These are phyloP conservation scores for Teleopsis dalmanni DNA, from an alignment of 1,140 invertebrate species.

Conservation along the genomic window DNA sequence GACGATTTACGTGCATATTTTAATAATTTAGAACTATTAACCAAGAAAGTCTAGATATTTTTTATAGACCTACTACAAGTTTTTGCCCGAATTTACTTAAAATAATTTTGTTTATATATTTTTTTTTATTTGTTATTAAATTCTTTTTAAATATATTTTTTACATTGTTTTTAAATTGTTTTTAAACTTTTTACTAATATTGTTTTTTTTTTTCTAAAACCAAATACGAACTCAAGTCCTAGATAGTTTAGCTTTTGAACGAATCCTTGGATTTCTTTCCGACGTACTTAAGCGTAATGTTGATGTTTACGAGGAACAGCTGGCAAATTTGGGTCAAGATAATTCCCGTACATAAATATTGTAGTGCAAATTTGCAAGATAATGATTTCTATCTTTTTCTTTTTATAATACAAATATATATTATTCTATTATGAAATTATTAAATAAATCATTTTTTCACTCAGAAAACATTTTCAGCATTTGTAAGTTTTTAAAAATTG, in stretches of 20 bases:
- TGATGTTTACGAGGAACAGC: constrained; percentile 12
- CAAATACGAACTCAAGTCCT: constrained; percentile 22
- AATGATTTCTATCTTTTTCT: neutral
- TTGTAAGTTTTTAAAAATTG: no score
- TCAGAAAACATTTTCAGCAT: no score
- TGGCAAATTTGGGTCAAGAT: constrained; percentile 9
- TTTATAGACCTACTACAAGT: neutral
- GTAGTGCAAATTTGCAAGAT: neutral
- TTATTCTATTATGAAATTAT: neutral
- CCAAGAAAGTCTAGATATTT: neutral
- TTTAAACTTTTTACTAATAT: neutral
- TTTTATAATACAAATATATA: neutral
- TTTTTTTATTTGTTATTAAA: neutral
- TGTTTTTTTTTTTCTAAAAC: neutral
- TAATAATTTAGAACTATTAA: constrained; percentile 14
- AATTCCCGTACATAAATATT: neutral
- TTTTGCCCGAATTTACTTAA: neutral
- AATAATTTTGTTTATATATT: neutral
- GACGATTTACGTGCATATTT: constrained; percentile 36
- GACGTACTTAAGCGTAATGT: constrained; percentile 40
- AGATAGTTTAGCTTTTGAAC: constrained; percentile 36
- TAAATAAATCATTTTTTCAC: neutral
- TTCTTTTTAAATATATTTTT: neutral
- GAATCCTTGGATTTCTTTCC: constrained; percentile 38
- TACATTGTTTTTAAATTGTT: neutral